Percentiles rank a stretch among this genome's conserved stretches.
These are phyloP conservation scores for Rhodeus uyekii DNA, from an alignment of 2,797 vertebrate species.

Conservation along the genomic window DNA sequence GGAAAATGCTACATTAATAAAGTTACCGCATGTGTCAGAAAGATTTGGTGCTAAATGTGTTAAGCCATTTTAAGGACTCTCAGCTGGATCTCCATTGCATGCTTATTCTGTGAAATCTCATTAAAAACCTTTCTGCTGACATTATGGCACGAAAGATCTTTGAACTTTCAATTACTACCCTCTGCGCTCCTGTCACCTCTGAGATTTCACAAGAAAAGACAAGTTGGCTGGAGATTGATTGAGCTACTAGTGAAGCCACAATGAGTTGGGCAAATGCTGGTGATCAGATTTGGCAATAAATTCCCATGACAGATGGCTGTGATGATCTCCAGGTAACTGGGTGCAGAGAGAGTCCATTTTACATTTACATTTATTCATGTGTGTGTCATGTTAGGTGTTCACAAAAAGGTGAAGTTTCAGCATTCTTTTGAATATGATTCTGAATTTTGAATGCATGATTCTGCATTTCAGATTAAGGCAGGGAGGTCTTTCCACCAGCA, in stretches of 20 bases:
- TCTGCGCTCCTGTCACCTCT: not conserved
- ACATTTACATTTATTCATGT: too few relatives aligned
- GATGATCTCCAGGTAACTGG: constrained; percentile 43
- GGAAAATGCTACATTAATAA: constrained; percentile 1
- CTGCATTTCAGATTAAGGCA: too few relatives aligned
- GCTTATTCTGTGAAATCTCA: constrained; percentile 26
- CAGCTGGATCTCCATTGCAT: not conserved
- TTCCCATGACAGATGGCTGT: constrained; percentile 45
- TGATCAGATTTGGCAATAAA: constrained; percentile 41
- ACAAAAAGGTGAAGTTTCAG: too few relatives aligned
- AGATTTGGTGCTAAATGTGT: constrained; percentile 8
- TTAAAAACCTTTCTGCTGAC: constrained; percentile 9
- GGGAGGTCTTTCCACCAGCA: too few relatives aligned
- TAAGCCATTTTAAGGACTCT: constrained; percentile 24
- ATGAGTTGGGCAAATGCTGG: constrained; percentile 36
- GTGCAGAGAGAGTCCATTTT: constrained; percentile 3
- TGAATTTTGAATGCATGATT: too few relatives aligned
- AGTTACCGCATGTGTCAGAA: constrained; percentile 29
- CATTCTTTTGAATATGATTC: too few relatives aligned
- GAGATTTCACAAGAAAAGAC: constrained; percentile 11
- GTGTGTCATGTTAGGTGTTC: too few relatives aligned
- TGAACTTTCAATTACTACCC: constrained; percentile 6
- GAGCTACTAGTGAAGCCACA: constrained; percentile 33
- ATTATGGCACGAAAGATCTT: constrained; percentile 17
- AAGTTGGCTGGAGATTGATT: too few relatives aligned